These are phyloP conservation scores for Tetramorium parvispinum DNA, from an alignment of 1,140 invertebrate species.

Conservation along the genomic window DNA sequence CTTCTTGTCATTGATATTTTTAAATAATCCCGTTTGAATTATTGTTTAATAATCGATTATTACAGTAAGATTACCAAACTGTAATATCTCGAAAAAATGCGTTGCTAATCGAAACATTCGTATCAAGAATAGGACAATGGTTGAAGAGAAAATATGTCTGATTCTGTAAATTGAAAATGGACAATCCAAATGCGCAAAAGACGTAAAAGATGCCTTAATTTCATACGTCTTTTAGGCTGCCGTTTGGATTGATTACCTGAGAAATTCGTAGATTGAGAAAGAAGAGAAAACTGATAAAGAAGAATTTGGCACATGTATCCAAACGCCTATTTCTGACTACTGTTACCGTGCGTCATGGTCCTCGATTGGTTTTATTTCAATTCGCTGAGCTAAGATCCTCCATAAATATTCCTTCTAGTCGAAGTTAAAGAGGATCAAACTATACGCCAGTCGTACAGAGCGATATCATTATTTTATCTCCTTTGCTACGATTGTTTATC, in stretches of 20 bases:
- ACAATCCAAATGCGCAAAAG: background rate
- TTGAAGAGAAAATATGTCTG: background rate
- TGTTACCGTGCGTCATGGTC: conserved; percentile 28
- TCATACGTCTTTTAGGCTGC: background rate
- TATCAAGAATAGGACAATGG: background rate
- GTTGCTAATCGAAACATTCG: background rate
- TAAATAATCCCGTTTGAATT: background rate
- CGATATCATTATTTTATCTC: background rate
- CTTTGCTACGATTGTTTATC: background rate
- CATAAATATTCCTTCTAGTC: conserved; percentile 23
- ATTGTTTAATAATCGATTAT: background rate
- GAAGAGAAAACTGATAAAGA: background rate
- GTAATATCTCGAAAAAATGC: background rate
- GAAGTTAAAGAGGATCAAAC: background rate
- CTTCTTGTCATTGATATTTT: background rate
- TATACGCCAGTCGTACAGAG: background rate
- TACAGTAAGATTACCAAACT: conserved; percentile 15
- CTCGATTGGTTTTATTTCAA: conserved; percentile 39
- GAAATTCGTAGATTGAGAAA: background rate
- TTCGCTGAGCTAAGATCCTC: background rate
- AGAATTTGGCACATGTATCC: conserved; percentile 51
- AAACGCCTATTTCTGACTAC: background rate
- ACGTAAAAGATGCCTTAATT: background rate
- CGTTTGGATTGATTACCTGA: background rate
- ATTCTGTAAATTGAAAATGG: background rate